Conservation (phyloP, 2,888 invertebrate species). For the Drosophila prostipennis region DNA sequence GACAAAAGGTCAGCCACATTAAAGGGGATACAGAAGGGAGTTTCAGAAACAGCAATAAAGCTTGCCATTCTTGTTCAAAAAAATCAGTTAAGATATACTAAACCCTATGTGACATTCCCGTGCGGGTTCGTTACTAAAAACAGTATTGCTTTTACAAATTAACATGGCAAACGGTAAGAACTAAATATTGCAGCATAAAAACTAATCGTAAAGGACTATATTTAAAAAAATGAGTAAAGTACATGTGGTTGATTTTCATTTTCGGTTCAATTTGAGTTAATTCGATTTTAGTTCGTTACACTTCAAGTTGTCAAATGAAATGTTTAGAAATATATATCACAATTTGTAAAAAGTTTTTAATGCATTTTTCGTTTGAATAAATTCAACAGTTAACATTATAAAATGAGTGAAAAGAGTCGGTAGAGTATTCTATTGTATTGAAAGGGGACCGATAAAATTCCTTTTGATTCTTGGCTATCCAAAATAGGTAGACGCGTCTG, state of each 20-base stretch:
- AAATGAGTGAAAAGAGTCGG: conserved; percentile 35
- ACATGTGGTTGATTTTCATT: conserved; percentile 39
- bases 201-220: conserved; percentile 63
- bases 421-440: conserved; percentile 20
- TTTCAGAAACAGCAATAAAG: conserved; percentile 5
- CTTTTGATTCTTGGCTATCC: conserved; percentile 67
- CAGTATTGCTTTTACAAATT: conserved; percentile 70
- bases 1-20: conserved; percentile 22
- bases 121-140: conserved; percentile 32
- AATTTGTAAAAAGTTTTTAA: conserved; percentile 80
- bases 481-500: conserved; percentile 54
- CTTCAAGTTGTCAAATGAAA: conserved; percentile 73
- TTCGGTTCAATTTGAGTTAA: conserved; percentile 55
- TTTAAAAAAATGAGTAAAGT: conserved; percentile 64
- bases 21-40: conserved; percentile 7
- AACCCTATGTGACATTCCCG: conserved; percentile 25
- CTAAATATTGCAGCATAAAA: conserved; percentile 71
- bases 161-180: conserved; percentile 70
- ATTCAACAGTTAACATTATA: conserved; percentile 51
- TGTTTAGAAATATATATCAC: conserved; percentile 82
- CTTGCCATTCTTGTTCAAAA: conserved; percentile 9
- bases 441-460: conserved; percentile 21
- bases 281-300: conserved; percentile 58
- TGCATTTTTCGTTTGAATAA: conserved; percentile 67
- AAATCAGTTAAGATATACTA: conserved; percentile 20